phyloP scores from a whole-genome alignment of 2,888 invertebrate species.

The Tenthredo distinguenda region DNA sequence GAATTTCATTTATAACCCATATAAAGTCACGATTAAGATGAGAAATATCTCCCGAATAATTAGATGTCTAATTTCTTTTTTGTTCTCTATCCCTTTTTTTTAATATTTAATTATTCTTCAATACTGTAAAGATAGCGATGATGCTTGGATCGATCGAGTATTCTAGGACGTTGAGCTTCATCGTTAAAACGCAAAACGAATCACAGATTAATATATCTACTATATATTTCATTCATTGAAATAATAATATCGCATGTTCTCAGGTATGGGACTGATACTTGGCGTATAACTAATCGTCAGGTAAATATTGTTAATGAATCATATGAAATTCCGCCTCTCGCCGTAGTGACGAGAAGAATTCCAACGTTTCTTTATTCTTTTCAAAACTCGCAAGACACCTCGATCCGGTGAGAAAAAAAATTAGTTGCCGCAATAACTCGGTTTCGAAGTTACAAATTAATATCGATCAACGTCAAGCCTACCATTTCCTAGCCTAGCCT shows the following conservation, averaged over 20 bases:
- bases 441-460: neutral
- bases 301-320: neutral
- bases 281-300: neutral
- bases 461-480: neutral
- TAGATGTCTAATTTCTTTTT: neutral
- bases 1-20: neutral
- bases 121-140: conserved; percentile 6
- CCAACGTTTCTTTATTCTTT: neutral
- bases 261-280: conserved; percentile 52
- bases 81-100: neutral
- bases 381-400: neutral
- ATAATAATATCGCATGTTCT: conserved; percentile 22
- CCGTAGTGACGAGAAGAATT: neutral
- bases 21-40: neutral
- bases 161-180: neutral
- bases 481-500: neutral
- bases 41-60: neutral
- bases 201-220: conserved; percentile 23
- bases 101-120: neutral
- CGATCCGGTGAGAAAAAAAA: neutral
- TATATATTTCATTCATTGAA: neutral
- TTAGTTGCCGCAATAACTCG: neutral
- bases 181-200: conserved; percentile 27
- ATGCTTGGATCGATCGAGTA: neutral
- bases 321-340: neutral